Evolutionary conservation across 2,888 invertebrate genomes (phyloP), one percentile per base, ranked within the genome.

Genomic region (Eristalis intricaria): DNA sequence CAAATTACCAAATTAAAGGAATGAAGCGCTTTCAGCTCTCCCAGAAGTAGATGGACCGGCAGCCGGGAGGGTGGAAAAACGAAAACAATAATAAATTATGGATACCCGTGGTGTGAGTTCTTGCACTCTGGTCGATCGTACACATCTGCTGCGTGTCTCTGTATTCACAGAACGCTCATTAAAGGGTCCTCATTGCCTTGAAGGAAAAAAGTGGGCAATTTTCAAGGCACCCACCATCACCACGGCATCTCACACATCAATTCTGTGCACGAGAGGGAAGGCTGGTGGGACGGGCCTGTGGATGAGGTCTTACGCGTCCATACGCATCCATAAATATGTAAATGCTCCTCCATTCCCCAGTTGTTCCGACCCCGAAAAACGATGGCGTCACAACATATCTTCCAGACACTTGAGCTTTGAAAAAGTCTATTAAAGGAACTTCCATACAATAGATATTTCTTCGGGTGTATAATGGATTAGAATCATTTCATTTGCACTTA

Each of bases 1-100:
- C 80, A 87, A 87, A 84, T 87, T 87, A 84, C 79, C 84, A 80
- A 84, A 87, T 84, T 87, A 87, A 87, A 84, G 69, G 76, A 80
- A 87, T 80, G 69, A 84, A 87, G 79, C 69, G 68, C 63, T 80
- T 84, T 50, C 50, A 19, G 50, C 64, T 63, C 43, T 58, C 50
- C 50, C 50, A 19, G 19, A n/a, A 50, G 50, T 19, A 19, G n/a
- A 50, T n/a, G 19, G 50, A n/a, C 50, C 50, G 19, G 19, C 19
- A 3, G 26, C 19, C 19, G 50, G 19, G 50, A 50, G 50, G 11
- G 19, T 56, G 64, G 58, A 82, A 43, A 71, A 73, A 73, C 69
- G 78, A 78, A 84, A 70, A 66, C 69, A 84, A 84, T 79, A 84
- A 84, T 84, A 84, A 84, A 78, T 84, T 84, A 84, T 84, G 84